A percentile compares a stretch with the other conserved stretches of the same genome.
phyloP scores from a whole-genome alignment of 2,888 invertebrate genomes.

The Caenorhabditis wallacei region DNA sequence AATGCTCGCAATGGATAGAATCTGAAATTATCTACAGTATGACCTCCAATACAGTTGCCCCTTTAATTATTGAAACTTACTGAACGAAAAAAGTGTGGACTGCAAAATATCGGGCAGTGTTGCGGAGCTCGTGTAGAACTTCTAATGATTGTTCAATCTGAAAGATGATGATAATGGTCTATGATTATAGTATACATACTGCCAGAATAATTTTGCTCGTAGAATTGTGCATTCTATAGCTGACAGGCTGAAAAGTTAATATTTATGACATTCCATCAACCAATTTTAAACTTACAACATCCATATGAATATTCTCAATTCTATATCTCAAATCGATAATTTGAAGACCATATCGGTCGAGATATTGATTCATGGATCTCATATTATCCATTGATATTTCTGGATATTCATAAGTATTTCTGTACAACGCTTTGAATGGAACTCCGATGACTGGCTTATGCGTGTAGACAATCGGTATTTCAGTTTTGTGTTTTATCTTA shows the following conservation, averaged over 20 bases:
- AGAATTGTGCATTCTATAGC: too few relatives aligned
- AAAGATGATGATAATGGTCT: too few relatives aligned
- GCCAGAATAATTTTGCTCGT: too few relatives aligned
- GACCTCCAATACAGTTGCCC: too few relatives aligned
- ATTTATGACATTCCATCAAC: too few relatives aligned
- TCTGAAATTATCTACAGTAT: neutral
- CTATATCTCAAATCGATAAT: conserved; percentile 31
- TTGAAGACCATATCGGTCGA: neutral
- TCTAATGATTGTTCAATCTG: too few relatives aligned
- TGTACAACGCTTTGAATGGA: conserved; percentile 15
- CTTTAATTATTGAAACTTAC: neutral
- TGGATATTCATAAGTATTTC: conserved; percentile 1
- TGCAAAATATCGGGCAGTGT: conserved; percentile 25
- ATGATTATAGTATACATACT: too few relatives aligned
- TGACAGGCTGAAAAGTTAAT: too few relatives aligned
- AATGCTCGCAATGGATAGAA: neutral
- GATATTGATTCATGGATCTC: neutral
- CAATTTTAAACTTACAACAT: too few relatives aligned
- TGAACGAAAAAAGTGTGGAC: conserved; percentile 8
- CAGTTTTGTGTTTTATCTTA: neutral
- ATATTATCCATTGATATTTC: neutral
- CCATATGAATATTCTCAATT: neutral
- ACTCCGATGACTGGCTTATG: conserved; percentile 14
- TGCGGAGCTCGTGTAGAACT: too few relatives aligned
- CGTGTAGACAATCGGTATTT: neutral